Base-by-base conservation (phyloP, 2,888 invertebrate species). In the Phengaris alcon region DNA sequence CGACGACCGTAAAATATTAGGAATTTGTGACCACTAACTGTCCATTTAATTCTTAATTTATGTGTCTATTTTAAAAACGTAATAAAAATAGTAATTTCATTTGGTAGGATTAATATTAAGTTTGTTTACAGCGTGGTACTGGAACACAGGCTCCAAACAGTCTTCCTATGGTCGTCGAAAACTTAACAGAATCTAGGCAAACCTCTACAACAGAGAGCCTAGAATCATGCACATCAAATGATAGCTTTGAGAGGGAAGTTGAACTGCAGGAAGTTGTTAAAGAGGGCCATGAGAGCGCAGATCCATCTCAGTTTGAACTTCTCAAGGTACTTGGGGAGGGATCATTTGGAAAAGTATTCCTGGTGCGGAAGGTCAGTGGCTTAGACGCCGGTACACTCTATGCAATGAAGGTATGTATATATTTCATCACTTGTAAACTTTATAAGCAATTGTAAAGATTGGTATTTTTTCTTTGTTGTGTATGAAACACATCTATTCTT, bases 331-430 rank as follows among this genome's bases (percentile, higher is more conserved):
- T 99, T 10, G 98, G 99, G 55, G 98, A 98, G 93, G 98, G 98
- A 76, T 99, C 99, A 59, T 99, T 99, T 93, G 99, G 99, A 79
- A 99, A 99, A 95, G 99, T 99, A 81, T 99, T 99, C 91, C 94
- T 99, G 79, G 99, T 99, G 35, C 95, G 99, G 75, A 99, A 99
- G 94, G 96, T 99, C 57, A 95, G 97, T 76, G 99, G 99, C 44
- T 95, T 96, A 80, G 99, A 99, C 94, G 95, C 97, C 70, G 99
- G 99, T 73, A 98, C 97, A 54, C 93, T 99, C 72, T 99, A 99
- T 91, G 99, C 99, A 10, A 99, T 99, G 99, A 99, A 99, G 94
- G 97, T 97, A 88, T 46, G 15, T n/a, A 13, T 57, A 57, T 64
- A 64, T 48, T 6, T 48, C 6, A 48, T 4, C 35, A 35, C 35